These are phyloP conservation scores for Cephus sareptanus DNA, from an alignment of 2,888 invertebrate species.

Conservation along the genomic window DNA sequence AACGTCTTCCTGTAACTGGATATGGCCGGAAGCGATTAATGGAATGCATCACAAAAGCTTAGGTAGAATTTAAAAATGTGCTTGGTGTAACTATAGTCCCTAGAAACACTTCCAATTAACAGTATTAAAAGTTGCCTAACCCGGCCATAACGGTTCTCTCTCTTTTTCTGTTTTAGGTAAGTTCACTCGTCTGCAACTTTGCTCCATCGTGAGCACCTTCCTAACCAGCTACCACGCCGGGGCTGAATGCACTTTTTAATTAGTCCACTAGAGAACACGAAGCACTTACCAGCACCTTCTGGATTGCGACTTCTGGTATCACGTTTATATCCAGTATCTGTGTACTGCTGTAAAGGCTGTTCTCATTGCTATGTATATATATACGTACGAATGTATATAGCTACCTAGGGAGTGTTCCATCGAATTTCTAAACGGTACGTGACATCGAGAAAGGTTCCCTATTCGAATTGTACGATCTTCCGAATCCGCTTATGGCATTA, in stretches of 20 bases:
- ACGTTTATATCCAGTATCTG: neutral
- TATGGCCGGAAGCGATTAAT: neutral
- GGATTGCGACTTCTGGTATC: neutral
- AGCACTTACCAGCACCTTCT: neutral
- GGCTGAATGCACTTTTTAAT: neutral
- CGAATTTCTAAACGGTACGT: neutral
- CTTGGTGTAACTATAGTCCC: neutral
- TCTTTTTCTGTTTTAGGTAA: neutral
- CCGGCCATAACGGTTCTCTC: neutral
- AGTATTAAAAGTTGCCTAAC: neutral
- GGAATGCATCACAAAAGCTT: neutral
- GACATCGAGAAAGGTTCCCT: neutral
- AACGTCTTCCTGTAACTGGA: neutral
- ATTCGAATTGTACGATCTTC: neutral
- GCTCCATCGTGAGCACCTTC: neutral
- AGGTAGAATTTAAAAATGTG: neutral
- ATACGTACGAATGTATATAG: neutral
- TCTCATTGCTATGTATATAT: neutral
- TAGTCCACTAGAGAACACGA: neutral
- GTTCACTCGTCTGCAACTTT: neutral
- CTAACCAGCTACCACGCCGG: neutral
- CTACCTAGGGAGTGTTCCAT: neutral
- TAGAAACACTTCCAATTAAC: neutral
- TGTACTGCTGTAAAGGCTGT: neutral
- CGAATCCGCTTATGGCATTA: neutral